These are phyloP conservation scores for Anthoscopus minutus DNA, from an alignment of 2,113 vertebrate species.

Conservation along the genomic window DNA sequence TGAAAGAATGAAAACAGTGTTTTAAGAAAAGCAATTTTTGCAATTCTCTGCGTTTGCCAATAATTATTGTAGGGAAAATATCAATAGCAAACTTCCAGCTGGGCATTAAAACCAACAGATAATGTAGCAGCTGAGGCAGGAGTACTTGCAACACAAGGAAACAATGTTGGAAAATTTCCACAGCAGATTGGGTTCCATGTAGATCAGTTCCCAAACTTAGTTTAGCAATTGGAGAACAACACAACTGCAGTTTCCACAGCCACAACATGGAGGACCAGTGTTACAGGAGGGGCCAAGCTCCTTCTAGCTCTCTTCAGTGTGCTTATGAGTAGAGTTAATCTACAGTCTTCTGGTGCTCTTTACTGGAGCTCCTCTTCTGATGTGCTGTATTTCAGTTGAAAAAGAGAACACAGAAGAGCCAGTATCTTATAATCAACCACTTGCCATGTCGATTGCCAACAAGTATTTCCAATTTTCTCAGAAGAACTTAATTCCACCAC, in stretches of 20 bases:
- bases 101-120: background rate
- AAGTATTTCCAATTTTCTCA: background rate
- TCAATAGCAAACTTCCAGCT: background rate
- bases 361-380: background rate
- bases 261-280: background rate
- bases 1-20: background rate
- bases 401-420: background rate
- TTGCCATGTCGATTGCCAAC: background rate
- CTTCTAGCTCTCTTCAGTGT: background rate
- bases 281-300: background rate
- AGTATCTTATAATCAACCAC: background rate
- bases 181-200: background rate
- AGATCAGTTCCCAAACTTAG: background rate
- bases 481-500: background rate
- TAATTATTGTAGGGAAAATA: background rate
- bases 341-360: background rate
- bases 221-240: background rate
- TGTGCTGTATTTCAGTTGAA: background rate
- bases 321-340: background rate
- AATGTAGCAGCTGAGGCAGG: background rate
- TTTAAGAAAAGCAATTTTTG: background rate
- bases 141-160: background rate
- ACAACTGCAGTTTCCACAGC: background rate
- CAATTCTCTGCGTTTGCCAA: background rate
- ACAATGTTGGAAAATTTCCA: background rate